Base-by-base conservation (phyloP, 2,888 invertebrate genomes). In the Galeruca laticollis region DNA sequence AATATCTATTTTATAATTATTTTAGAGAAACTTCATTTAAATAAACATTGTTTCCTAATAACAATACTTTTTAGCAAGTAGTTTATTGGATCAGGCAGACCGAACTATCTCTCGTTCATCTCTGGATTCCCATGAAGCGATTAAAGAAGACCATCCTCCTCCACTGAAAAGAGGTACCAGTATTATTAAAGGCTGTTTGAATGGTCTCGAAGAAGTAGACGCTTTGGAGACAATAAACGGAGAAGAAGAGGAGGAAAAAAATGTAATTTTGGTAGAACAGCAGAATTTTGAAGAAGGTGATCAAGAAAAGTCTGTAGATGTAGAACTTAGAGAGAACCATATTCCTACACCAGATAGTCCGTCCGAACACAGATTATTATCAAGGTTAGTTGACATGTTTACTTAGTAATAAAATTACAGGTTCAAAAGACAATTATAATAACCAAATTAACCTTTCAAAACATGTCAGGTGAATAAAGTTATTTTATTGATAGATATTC, bases 111-210 rank as follows among this genome's bases (percentile, higher is more conserved):
- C 86, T 5, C 79, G 84, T 54, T 82, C 84, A 18, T 86, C 86
- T 0, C 73, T 86, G 54, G 86, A 86, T 75, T 86, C 86, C 0
- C 86, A 86, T 70, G 86, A 86, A 76, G 82, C 83, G 5, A 77
- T 81, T 37, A 77, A 78, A 26, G 71, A 78, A n/a, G 84, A 83
- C 69, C 80, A 75, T 35, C 79, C 83, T 43, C 86, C 89, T 52
- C 88, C 90, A 69, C 86, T 91, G 75, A 86, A 90, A 37, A 87
- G 90, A 75, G 78, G 77, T 8, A 78, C 78, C 8, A 92, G 89
- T 82, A 92, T 92, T 78, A 91, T 93, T 1, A 87, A 89, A 61
- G 80, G 83, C 21, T 81, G 78, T 72, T 69, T 80, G 43, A 80
- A 76, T 69, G 78, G 80, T n/a, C 73, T 82, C 2, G 81, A 81